Evolutionary conservation across 2,113 vertebrate species (phyloP).

Genomic region (Scytalopus superciliaris): DNA sequence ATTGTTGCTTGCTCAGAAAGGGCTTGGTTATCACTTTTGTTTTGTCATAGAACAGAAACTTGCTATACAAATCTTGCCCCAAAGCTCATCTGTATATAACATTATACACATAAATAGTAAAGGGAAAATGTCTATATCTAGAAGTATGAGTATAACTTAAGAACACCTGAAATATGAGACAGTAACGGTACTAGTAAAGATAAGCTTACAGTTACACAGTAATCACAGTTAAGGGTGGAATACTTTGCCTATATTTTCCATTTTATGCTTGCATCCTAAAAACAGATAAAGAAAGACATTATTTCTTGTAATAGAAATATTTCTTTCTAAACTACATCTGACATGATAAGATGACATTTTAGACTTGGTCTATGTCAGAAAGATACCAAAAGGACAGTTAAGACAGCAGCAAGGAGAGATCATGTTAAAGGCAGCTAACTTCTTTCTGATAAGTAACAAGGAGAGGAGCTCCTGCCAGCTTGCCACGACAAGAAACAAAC

Average conservation of each 20-base stretch:
- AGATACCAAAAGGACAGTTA: neutral
- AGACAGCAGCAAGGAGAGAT: neutral
- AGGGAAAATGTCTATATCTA: neutral
- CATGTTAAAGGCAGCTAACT: neutral
- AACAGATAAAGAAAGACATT: neutral
- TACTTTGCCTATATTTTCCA: neutral
- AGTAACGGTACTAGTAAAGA: neutral
- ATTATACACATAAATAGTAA: neutral
- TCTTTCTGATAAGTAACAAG: neutral
- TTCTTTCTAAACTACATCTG: neutral
- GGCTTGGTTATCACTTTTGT: neutral
- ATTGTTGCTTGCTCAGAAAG: neutral
- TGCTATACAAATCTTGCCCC: neutral
- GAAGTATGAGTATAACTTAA: neutral
- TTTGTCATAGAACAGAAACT: neutral
- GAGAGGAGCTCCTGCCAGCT: neutral
- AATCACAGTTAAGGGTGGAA: neutral
- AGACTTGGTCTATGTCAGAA: neutral
- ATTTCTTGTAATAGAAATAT: neutral
- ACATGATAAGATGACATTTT: neutral
- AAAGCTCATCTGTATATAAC: neutral
- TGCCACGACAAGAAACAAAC: neutral
- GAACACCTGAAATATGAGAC: neutral
- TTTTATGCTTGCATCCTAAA: neutral
- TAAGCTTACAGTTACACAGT: neutral